Base-by-base conservation (phyloP, 2,888 invertebrate genomes). In the Macrophya annulata region DNA sequence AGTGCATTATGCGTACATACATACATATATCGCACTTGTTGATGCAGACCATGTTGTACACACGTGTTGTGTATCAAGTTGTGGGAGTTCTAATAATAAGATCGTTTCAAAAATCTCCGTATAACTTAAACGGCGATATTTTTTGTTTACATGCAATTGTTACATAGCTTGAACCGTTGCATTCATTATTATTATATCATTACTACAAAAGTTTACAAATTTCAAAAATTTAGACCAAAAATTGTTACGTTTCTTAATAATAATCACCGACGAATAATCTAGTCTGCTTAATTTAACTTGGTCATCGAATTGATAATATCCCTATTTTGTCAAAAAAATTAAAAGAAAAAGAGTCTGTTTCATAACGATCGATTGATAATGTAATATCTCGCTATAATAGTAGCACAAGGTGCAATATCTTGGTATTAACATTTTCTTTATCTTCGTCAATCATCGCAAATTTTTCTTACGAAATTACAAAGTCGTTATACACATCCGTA, bases 291-390 rank as follows among this genome's bases (percentile, higher is more conserved):
- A 74, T 74, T 45, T 45, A 25, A 74, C 21, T 74, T 21, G 25
- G 15, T 37, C 17, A 37, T 48, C 45, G 45, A 48, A 74, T 74
- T 74, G 74, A 25, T 43, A 43, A n/a, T n/a, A 74, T 43, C 45
- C 45, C n/a, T 45, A 68, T 15, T 21, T 1, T 43, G n/a, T 9
- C 25, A 21, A 12, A 43, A 72, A 65, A 65, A 37, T 4, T 10
- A 10, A 21, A 48, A 74, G 45, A 21, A 45, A 45, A 74, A 48
- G 15, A 10, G 43, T 21, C 31, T 10, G 68, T 45, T 45, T 43
- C 45, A 45, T 21, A 74, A 74, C 21, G 15, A 45, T 12, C 31
- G 68, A 37, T 37, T 68, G 25, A 68, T 68, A 68, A 17, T 37
- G 68, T 31, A 68, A 37, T 17, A 37, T 68, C 37, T 68, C 5